Evolutionary conservation across 1,140 invertebrate species (phyloP).

Genomic region (Sarcophaga peregrina): DNA sequence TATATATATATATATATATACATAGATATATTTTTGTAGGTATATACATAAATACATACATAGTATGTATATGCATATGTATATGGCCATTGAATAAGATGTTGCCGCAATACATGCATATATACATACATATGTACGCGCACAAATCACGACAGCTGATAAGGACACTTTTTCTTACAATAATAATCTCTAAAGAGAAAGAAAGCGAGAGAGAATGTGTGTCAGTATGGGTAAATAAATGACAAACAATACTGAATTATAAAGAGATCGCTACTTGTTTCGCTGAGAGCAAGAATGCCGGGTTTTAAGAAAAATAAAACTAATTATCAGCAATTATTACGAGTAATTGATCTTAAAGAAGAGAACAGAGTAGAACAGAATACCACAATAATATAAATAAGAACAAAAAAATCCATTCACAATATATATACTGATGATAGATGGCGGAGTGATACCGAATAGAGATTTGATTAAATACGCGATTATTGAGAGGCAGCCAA

Average conservation of each 20-base stretch:
- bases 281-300: not conserved
- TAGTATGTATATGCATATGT: not conserved
- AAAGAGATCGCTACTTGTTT: too few relatives aligned
- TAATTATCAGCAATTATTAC: slow-evolving; percentile 2
- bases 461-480: not conserved
- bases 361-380: not conserved
- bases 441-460: not conserved
- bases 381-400: too few relatives aligned
- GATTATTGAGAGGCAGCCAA: not conserved
- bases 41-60: too few relatives aligned
- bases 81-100: not conserved
- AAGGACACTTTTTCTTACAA: not conserved
- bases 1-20: not conserved
- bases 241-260: too few relatives aligned
- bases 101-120: slow-evolving; percentile 2
- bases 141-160: not conserved
- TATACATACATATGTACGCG: not conserved
- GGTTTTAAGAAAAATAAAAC: not conserved
- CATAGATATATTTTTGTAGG: too few relatives aligned
- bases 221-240: too few relatives aligned
- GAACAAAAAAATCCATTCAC: too few relatives aligned
- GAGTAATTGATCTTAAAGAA: not conserved
- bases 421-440: not conserved
- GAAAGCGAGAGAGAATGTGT: too few relatives aligned
- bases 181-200: too few relatives aligned